phyloP scores from a whole-genome alignment of 1,140 invertebrate genomes.

The Fopius arisanus region DNA sequence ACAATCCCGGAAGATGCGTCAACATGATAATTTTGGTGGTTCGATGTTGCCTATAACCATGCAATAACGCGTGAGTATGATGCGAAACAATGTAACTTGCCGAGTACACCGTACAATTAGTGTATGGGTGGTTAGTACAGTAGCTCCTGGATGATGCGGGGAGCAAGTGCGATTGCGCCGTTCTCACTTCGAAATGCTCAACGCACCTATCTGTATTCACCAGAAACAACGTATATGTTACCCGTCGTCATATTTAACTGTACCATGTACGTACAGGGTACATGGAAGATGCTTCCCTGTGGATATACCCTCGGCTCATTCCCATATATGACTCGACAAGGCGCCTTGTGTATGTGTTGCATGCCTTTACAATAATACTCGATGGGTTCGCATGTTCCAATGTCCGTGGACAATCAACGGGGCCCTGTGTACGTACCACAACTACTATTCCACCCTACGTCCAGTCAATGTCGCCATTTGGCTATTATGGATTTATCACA shows the following conservation, averaged over 20 bases:
- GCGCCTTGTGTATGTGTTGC: neutral
- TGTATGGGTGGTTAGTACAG: slow-evolving; percentile 40
- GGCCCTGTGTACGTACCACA: slow-evolving; percentile 32
- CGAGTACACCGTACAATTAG: slow-evolving; percentile 47
- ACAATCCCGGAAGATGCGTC: slow-evolving; percentile 11
- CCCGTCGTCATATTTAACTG: neutral
- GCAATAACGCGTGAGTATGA: slow-evolving; percentile 43
- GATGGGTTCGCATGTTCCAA: neutral
- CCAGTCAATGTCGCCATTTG: slow-evolving; percentile 31
- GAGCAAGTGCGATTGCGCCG: slow-evolving; percentile 3
- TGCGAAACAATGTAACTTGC: slow-evolving; percentile 46
- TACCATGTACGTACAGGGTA: neutral
- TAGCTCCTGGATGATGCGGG: slow-evolving; percentile 19
- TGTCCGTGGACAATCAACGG: neutral
- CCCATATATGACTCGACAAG: slow-evolving; percentile 5
- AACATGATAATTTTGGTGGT: neutral
- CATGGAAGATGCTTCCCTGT: neutral
- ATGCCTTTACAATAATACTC: neutral
- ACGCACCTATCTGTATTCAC: neutral
- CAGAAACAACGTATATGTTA: neutral
- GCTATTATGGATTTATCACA: neutral
- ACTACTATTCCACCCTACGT: slow-evolving; percentile 45
- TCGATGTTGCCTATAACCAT: slow-evolving; percentile 5
- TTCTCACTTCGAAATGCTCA: neutral
- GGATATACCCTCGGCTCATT: neutral